A percentile compares a stretch with the other conserved stretches of the same genome.
phyloP scores from a whole-genome alignment of 2,888 invertebrate species.

The Allolobophora icterica region DNA sequence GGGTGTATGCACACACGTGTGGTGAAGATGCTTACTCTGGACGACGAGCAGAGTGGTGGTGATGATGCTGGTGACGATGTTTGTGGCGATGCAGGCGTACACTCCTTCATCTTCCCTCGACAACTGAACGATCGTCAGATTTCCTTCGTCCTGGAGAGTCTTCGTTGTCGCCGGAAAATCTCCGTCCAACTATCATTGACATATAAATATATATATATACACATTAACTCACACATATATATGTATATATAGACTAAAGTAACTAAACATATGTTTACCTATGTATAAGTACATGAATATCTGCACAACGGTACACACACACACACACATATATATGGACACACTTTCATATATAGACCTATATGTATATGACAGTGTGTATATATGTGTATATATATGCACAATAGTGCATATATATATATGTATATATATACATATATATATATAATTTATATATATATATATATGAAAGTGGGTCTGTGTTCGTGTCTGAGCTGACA shows the following conservation, averaged over 20 bases:
- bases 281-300: not conserved
- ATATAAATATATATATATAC: not conserved
- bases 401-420: too few species aligned
- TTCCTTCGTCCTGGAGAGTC: conserved; percentile 80
- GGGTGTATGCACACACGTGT: too few species aligned
- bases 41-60: conserved; percentile 71
- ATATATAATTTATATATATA: too few species aligned
- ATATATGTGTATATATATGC: too few species aligned
- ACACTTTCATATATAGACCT: too few species aligned
- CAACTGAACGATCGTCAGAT: conserved; percentile 87
- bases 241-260: not conserved
- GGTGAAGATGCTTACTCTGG: conserved; percentile 52
- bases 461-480: too few species aligned
- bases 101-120: conserved; percentile 82
- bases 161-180: conserved; percentile 65
- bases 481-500: too few species aligned
- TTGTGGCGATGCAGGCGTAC: conserved; percentile 92
- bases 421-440: too few species aligned
- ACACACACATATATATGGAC: not conserved
- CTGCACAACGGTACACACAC: not conserved
- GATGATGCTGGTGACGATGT: conserved; percentile 91
- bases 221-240: not conserved
- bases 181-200: conserved; percentile 70
- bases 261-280: not conserved
- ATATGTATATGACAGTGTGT: too few species aligned